Conservation (phyloP, 2,113 vertebrate genomes). For the Panthera tigris region DNA sequence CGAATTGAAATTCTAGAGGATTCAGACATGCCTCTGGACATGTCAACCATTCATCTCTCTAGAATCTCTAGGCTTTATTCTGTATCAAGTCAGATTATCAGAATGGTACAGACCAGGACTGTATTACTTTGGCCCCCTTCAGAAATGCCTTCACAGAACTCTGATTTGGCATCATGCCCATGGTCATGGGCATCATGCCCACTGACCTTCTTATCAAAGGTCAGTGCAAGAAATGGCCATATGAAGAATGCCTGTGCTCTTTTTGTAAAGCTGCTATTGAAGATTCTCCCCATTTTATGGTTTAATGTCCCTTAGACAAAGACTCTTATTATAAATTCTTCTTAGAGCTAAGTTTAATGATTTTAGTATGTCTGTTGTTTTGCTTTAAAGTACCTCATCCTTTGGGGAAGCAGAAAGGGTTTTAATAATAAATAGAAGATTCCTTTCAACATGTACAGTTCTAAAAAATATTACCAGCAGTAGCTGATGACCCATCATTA, state of each 20-base stretch:
- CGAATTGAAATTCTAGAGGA: slow-evolving; percentile 25
- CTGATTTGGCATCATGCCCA: slow-evolving; percentile 32
- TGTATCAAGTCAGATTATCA: slow-evolving; percentile 20
- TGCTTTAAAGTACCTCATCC: slow-evolving; percentile 30
- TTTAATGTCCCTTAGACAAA: slow-evolving; percentile 59
- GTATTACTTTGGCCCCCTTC: not conserved
- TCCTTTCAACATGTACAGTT: not conserved
- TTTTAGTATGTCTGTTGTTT: slow-evolving; percentile 51
- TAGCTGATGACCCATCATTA: not conserved
- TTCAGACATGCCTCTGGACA: not conserved
- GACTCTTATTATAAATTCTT: slow-evolving; percentile 46
- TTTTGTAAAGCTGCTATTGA: slow-evolving; percentile 50
- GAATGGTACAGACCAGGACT: not conserved
- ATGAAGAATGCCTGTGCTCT: slow-evolving; percentile 22
- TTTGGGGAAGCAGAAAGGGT: not conserved
- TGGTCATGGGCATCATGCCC: not conserved
- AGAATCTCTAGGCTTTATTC: not conserved
- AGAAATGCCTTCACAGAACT: not conserved
- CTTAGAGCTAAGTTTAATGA: slow-evolving; percentile 47
- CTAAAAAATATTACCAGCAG: slow-evolving; percentile 27
- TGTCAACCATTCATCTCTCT: not conserved
- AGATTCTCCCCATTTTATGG: slow-evolving; percentile 31
- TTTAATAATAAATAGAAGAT: slow-evolving; percentile 53
- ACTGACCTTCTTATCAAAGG: slow-evolving; percentile 62
- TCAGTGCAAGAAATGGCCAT: slow-evolving; percentile 1